Base-by-base conservation (phyloP, 2,888 invertebrate species). In the Fragum sueziense region DNA sequence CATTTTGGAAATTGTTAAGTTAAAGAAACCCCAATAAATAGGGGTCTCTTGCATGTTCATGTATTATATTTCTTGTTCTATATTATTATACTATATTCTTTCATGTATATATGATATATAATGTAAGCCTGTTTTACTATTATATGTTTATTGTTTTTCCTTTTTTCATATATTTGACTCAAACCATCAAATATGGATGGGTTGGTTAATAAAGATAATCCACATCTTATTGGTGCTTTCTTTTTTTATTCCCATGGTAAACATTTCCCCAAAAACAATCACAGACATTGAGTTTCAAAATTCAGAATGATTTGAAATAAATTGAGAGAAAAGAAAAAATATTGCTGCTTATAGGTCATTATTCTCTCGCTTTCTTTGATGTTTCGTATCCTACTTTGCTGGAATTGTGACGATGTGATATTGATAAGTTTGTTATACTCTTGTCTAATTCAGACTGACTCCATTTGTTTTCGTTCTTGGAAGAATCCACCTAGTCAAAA, bases 151-250 rank as follows among this genome's bases (percentile, higher is more conserved):
- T 17, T 62, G n/a, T 57, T 57, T 57, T 14, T 27, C 57, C 57
- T 62, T 62, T 62, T 33, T 33, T 29, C 31, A 62, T 62, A 62
- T 62, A 62, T 62, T 62, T 41, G 65, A 65, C 65, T 65, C 34
- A 27, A 34, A 65, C 65, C 65, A 41, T 65, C 65, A 41, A 11
- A 1, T 41, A 22, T 41, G 37, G 65, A 41, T 41, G 37, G 65
- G 27, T 41, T 41, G 65, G 65, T 65, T 31, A 62, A 65, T 65
- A 65, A 37, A 65, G 41, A 65, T 65, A 25, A 65, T 65, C 41
- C n/a, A 65, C 41, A 41, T 65, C 27, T 11, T n/a, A 3, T 9
- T n/a, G n/a, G n/a, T n/a, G n/a, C n/a, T n/a, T n/a, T n/a, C n/a
- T n/a, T n/a, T n/a, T n/a, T n/a, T n/a, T n/a, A n/a, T n/a, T n/a